Conservation (phyloP, 2,797 vertebrate species). For the Peromyscus eremicus region DNA sequence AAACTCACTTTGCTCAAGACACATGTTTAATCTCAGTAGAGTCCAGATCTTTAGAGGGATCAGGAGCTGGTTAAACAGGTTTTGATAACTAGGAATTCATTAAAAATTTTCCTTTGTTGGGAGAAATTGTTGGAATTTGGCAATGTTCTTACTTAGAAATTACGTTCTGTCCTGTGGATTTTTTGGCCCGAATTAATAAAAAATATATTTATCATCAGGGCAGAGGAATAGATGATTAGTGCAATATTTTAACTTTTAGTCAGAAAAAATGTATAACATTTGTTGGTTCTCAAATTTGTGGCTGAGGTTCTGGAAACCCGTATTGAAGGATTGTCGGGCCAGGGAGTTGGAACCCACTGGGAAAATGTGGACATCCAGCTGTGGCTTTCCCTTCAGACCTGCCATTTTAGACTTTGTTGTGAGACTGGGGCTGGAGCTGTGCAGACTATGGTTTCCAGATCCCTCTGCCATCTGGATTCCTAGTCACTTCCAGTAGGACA, state of each 20-base stretch:
- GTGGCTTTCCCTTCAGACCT: conserved; percentile 59
- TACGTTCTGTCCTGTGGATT: conserved; percentile 23
- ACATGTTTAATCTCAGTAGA: background rate
- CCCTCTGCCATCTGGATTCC: conserved; percentile 1
- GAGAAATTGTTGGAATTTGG: conserved; percentile 59
- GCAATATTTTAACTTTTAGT: conserved; percentile 57
- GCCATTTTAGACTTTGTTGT: conserved; percentile 50
- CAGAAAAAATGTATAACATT: conserved; percentile 45
- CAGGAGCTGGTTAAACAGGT: background rate
- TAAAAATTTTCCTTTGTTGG: conserved; percentile 52
- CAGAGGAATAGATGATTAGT: conserved; percentile 15
- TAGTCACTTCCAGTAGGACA: background rate
- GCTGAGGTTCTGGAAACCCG: conserved; percentile 46
- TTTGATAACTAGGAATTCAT: conserved; percentile 23
- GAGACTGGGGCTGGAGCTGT: conserved; percentile 17
- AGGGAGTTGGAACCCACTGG: conserved; percentile 48
- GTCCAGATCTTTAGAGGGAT: background rate
- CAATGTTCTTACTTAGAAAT: conserved; percentile 35
- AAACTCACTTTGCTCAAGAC: background rate
- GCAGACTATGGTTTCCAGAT: background rate
- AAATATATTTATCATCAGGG: conserved; percentile 67
- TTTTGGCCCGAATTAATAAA: conserved; percentile 62
- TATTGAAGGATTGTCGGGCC: background rate
- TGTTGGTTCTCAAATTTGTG: conserved; percentile 9
- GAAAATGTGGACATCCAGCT: conserved; percentile 7